Conservation (phyloP, 2,797 vertebrate species). For the Esox lucius region DNA sequence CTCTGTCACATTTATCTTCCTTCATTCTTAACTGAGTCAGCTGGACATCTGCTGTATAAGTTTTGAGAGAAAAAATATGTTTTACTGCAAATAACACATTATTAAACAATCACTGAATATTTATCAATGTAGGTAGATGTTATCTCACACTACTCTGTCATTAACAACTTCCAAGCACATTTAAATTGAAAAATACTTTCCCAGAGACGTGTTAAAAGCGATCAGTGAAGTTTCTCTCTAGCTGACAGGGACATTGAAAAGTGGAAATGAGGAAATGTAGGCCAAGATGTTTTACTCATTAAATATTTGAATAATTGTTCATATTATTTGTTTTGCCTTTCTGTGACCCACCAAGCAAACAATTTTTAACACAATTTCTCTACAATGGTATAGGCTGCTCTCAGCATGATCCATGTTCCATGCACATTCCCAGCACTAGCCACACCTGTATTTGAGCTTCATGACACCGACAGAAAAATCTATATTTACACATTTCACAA, state of each 20-base stretch:
- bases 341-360: constrained; percentile 38
- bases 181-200: constrained; percentile 11
- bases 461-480: too few species aligned
- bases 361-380: background rate
- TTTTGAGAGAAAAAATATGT: constrained; percentile 2
- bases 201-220: background rate
- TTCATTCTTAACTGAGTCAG: constrained; percentile 34
- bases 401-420: too few species aligned
- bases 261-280: background rate
- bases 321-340: constrained; percentile 32
- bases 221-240: constrained; percentile 13
- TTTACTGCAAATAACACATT: constrained; percentile 33
- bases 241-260: constrained; percentile 2
- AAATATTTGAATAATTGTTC: constrained; percentile 33
- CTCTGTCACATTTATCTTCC: constrained; percentile 41
- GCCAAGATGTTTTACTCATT: constrained; percentile 24
- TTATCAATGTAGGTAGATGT: constrained; percentile 10
- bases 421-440: too few species aligned
- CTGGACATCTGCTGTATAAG: constrained; percentile 15
- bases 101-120: constrained; percentile 35
- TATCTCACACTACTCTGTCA: constrained; percentile 10
- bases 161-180: constrained; percentile 21
- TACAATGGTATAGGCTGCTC: background rate
- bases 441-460: too few species aligned
- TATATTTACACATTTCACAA: too few species aligned